Evolutionary conservation across 2,888 invertebrate genomes (phyloP), one percentile per base, ranked within the genome.

Genomic region (Drosophila koepferae): DNA sequence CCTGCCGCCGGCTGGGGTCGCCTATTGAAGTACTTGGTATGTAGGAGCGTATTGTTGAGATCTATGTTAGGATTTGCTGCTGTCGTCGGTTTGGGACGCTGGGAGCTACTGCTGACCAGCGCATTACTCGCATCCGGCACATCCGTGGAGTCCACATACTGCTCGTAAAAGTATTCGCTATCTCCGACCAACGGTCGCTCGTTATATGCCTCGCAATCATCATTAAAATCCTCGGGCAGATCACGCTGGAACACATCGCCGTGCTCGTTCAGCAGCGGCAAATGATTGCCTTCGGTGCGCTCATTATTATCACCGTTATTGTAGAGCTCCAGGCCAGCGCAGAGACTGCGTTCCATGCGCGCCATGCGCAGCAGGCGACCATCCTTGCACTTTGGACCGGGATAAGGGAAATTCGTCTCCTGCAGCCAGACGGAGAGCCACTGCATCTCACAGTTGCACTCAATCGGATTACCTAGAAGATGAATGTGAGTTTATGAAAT

Each of bases 341-440:
- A 97, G 60, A 97, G 96, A 63, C 94, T 94, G 69, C 95, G 94
- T 14, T 96, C 95, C 72, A 97, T 94, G 53, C 96, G 95, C 89
- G 96, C 94, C 77, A 96, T 95, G 80, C 96, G 95, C n/a, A 97
- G 94, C 16, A 96, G 94, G 20, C 95, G 95, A 0, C 97, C 97
- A 88, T 97, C 97, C 34, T 95, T 94, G 91, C 97, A 97, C 89
- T 95, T 95, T 7, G 97, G 97, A 4, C 97, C 97, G 0, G 93
- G 93, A 82, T 91, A 90, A 9, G 95, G 94, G 4, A 95, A 94
- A 31, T 96, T 95, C 0, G 96, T 95, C 91, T 97, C 97, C 73
- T 95, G 95, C 34, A 97, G 93, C 97, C 97, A 97, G 4, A 96
- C 96, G 82, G 97, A 95, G 3, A 98, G 93, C 98, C 98, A 98